Conservation (phyloP, 2,797 vertebrate species). For the Acanthopagrus latus region DNA sequence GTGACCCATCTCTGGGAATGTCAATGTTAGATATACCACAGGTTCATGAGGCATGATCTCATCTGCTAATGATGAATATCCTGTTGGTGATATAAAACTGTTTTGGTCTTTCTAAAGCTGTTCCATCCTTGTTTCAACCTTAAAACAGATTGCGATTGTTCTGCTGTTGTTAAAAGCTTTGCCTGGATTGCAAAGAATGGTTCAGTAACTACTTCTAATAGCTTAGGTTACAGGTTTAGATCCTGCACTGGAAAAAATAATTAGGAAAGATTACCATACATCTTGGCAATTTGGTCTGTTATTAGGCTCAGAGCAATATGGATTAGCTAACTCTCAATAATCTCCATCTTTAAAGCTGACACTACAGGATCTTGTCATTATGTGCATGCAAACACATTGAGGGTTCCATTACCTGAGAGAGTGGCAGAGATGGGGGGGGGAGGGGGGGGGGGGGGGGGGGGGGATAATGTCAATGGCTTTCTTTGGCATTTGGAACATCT, state of each 20-base stretch:
- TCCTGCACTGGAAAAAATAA: neutral
- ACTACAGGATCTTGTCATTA: neutral
- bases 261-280: neutral
- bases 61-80: neutral
- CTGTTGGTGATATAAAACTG: neutral
- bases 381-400: conserved; percentile 9
- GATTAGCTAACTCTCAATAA: neutral
- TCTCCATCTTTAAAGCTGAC: neutral
- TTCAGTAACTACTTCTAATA: neutral
- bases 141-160: neutral
- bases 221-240: too few species aligned
- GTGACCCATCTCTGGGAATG: too few species aligned
- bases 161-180: neutral
- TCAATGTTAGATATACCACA: neutral
- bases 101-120: too few species aligned
- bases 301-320: neutral
- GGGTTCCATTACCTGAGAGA: neutral
- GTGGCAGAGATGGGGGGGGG: too few species aligned
- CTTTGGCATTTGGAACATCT: neutral
- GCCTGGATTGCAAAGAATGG: neutral
- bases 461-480: neutral
- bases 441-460: too few species aligned
- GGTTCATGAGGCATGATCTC: neutral
- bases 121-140: too few species aligned
- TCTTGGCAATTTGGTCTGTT: neutral